Evolutionary conservation across 2,888 invertebrate genomes (phyloP).

Genomic region (Mythimna impura): DNA sequence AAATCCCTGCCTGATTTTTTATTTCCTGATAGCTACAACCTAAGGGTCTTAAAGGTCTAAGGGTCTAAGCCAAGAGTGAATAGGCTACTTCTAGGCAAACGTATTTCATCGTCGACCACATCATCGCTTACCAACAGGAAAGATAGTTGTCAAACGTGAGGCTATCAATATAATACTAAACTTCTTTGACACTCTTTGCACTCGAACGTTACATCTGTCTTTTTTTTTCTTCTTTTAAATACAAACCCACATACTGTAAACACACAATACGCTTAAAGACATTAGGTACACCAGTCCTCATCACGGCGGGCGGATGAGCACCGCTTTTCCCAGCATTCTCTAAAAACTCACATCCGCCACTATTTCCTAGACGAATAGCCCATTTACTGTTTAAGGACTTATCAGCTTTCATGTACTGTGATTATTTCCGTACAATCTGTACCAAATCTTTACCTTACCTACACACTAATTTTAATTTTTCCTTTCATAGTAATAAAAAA

Average conservation of each 20-base stretch:
- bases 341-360: constrained; percentile 23
- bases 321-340: constrained; percentile 32
- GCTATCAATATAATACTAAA: no score
- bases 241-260: background rate
- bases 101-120: no score
- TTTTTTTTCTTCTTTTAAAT: background rate
- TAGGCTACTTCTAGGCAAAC: no score
- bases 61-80: no score
- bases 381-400: constrained; percentile 13
- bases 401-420: constrained; percentile 17
- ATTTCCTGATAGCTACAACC: no score
- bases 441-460: background rate
- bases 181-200: background rate
- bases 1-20: no score
- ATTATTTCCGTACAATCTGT: background rate
- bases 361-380: constrained; percentile 20
- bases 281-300: no score
- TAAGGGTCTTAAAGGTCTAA: no score
- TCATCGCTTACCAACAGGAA: no score
- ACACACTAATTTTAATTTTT: constrained; percentile 23
- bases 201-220: background rate
- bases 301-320: no score
- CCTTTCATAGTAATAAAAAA: constrained; percentile 3
- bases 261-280: no score
- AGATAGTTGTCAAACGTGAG: no score